These are phyloP conservation scores for Rhopalosiphum nymphaeae DNA, from an alignment of 2,888 invertebrate genomes.

Conservation along the genomic window DNA sequence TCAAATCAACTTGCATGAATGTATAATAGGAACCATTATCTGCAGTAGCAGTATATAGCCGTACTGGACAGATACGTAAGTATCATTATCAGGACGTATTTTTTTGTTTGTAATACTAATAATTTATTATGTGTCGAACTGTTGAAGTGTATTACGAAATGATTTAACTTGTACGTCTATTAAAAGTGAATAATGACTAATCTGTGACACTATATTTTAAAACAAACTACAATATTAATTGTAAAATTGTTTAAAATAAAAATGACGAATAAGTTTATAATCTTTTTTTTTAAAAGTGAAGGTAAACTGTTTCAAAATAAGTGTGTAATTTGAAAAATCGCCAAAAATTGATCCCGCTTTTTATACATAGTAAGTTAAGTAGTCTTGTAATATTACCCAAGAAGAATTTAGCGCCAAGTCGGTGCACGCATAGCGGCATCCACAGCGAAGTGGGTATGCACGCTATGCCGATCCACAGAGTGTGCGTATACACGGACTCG, in stretches of 20 bases:
- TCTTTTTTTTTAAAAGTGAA: background rate
- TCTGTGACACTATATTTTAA: background rate
- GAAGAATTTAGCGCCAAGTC: constrained; percentile 85
- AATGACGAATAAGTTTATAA: background rate
- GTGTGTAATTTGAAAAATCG: background rate
- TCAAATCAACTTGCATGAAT: background rate
- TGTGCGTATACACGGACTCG: constrained; percentile 80
- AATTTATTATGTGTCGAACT: background rate
- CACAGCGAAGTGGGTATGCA: constrained; percentile 85
- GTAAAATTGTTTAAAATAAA: background rate
- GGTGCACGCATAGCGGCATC: constrained; percentile 83
- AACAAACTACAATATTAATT: background rate
- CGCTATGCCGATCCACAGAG: constrained; percentile 83
- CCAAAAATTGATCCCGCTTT: background rate
- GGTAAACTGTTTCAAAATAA: background rate
- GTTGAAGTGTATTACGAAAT: background rate
- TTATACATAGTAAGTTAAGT: background rate
- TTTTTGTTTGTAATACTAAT: background rate
- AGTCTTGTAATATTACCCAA: constrained; percentile 74
- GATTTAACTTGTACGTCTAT: background rate
- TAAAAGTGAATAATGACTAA: background rate
- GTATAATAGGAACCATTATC: background rate
- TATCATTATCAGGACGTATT: background rate
- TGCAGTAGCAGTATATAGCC: too few species aligned
- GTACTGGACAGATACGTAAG: background rate